A percentile compares a stretch with the other conserved stretches of the same genome.
phyloP scores from a whole-genome alignment of 2,113 vertebrate species.

The Agapornis roseicollis region DNA sequence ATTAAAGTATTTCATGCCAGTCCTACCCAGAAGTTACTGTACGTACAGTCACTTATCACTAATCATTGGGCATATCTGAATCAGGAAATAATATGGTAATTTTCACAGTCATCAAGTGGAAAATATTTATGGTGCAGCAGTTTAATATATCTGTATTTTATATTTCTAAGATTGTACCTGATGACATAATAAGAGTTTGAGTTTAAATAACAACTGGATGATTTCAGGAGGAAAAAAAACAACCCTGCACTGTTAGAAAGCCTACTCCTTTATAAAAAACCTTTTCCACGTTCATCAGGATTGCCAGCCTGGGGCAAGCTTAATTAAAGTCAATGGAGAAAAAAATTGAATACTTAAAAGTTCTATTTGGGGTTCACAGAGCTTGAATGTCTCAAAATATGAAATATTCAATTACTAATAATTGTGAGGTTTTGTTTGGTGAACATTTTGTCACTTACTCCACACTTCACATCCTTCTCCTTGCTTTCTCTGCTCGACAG shows the following conservation, averaged over 20 bases:
- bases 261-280: constrained; percentile 62
- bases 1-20: not conserved
- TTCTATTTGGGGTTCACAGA: constrained; percentile 69
- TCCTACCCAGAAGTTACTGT: constrained; percentile 16
- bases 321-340: constrained; percentile 83
- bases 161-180: constrained; percentile 62
- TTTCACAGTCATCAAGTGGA: constrained; percentile 68
- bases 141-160: constrained; percentile 71
- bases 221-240: constrained; percentile 38
- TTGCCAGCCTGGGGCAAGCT: constrained; percentile 73
- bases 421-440: constrained; percentile 56
- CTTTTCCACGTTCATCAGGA: constrained; percentile 60
- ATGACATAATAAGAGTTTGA: constrained; percentile 69
- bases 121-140: constrained; percentile 68
- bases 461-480: constrained; percentile 5
- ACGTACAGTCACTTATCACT: constrained; percentile 30
- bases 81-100: constrained; percentile 70
- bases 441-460: constrained; percentile 48
- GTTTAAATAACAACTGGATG: constrained; percentile 64
- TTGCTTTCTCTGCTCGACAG: not conserved
- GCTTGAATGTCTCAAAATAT: constrained; percentile 76
- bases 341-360: constrained; percentile 76
- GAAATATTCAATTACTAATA: constrained; percentile 69
- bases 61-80: constrained; percentile 56
- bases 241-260: constrained; percentile 29